Base-by-base conservation (phyloP, 2,797 vertebrate genomes). In the Gadopsis bispinosus region DNA sequence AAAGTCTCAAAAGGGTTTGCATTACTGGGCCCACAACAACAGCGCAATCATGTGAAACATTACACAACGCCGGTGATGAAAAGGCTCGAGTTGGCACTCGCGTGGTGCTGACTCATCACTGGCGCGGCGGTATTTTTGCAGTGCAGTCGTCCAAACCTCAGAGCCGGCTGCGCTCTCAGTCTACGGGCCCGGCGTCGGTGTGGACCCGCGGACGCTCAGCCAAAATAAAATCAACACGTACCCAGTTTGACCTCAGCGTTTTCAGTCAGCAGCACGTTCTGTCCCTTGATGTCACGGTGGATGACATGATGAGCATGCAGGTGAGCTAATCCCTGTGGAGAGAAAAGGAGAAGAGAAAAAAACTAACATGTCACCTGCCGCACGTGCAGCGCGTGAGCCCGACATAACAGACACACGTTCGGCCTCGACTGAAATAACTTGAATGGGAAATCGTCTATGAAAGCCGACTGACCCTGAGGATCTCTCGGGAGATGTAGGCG, bases 231-330 rank as follows among this genome's bases (percentile, higher is more conserved):
- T 1, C n/a, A 12, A 37, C 83, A 93, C 96, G 19, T 94, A 99
- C 98, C 98, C 1, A 99, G 95, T 82, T 99, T 99, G 91, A 99
- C 98, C 90, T 99, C 98, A 14, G 98, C 98, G 0, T 99, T 99
- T 92, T 99, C 98, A 0, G 98, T 99, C 93, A 99, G 95, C 90
- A 99, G 89, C 58, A 99, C 98, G 1, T 99, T 99, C 81, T 99
- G 98, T 48, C 98, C 98, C 93, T 99, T 99, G 88, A 99, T 99
- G 92, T 99, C 98, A 54, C 98, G 96, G 84, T 99, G 98, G 93
- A 99, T 99, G 88, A 99, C 98, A 0, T 99, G 98, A 88, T 99
- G 98, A 75, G 97, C 97, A 33, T 99, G 98, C 74, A 99, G 96
- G 94, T 99, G 98, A 78, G 98, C 96, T 93, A 99, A 91, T 3